phyloP scores from a whole-genome alignment of 2,888 invertebrate genomes.

The Tipula vernalis region DNA sequence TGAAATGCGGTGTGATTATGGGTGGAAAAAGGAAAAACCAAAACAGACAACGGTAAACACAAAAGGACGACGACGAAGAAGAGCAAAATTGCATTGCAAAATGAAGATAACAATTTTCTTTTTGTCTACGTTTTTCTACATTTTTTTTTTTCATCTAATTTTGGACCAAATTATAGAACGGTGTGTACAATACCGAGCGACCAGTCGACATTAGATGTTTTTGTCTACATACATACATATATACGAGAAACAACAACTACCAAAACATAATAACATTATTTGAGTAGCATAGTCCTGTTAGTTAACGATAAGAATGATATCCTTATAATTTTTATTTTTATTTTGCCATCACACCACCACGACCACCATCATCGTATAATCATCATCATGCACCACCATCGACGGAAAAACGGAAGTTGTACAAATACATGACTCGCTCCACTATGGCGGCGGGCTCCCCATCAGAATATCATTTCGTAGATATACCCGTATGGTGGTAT shows the following conservation, averaged over 20 bases:
- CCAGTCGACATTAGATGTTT: background rate
- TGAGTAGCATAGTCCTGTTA: background rate
- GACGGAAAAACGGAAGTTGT: background rate
- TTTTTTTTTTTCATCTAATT: background rate
- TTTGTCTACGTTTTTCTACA: background rate
- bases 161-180: background rate
- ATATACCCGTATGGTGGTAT: background rate
- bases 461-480: background rate
- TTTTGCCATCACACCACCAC: background rate
- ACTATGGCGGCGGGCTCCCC: background rate
- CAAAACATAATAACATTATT: background rate
- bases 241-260: background rate
- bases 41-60: background rate
- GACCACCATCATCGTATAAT: background rate
- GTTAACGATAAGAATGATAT: slow-evolving; percentile 10
- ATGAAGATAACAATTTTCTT: slow-evolving; percentile 6
- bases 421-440: background rate
- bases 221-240: background rate
- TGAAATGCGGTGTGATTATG: background rate
- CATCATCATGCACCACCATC: background rate
- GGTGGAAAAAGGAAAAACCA: background rate
- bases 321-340: background rate
- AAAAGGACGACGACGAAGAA: background rate
- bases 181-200: background rate
- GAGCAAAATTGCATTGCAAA: slow-evolving; percentile 5